These are phyloP conservation scores for Drosophila pseudoobscura DNA, from an alignment of 1,140 invertebrate genomes.

Conservation along the genomic window DNA sequence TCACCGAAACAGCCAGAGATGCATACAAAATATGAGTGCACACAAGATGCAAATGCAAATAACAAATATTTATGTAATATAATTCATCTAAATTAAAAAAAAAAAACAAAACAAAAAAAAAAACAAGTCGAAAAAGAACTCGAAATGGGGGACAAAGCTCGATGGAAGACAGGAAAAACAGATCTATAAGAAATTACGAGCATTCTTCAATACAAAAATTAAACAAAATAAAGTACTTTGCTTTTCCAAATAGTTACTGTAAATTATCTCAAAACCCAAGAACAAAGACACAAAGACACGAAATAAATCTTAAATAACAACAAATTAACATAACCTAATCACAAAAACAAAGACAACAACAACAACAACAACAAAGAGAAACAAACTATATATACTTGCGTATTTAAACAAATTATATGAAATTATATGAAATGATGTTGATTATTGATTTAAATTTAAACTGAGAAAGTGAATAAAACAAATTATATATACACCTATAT, in stretches of 20 bases:
- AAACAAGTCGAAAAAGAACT: slow-evolving; percentile 20
- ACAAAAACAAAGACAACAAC: slow-evolving; percentile 57
- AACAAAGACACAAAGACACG: slow-evolving; percentile 42
- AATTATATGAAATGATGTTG: slow-evolving; percentile 80
- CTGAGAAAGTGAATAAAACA: slow-evolving; percentile 71
- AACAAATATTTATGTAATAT: slow-evolving; percentile 79
- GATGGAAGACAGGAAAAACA: slow-evolving; percentile 41
- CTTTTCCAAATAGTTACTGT: slow-evolving; percentile 77
- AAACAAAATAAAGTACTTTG: slow-evolving; percentile 51
- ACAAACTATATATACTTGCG: slow-evolving; percentile 77
- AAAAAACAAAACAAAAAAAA: background rate
- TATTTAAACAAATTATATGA: slow-evolving; percentile 77
- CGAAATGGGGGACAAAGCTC: slow-evolving; percentile 4
- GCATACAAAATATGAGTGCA: slow-evolving; percentile 27
- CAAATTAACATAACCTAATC: slow-evolving; percentile 42
- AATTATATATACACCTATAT: slow-evolving; percentile 69
- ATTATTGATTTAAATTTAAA: slow-evolving; percentile 80
- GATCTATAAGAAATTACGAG: slow-evolving; percentile 62
- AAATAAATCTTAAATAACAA: slow-evolving; percentile 34
- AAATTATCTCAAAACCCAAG: slow-evolving; percentile 64
- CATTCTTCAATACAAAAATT: slow-evolving; percentile 64
- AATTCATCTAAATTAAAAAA: slow-evolving; percentile 72
- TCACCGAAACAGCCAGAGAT: slow-evolving; percentile 47
- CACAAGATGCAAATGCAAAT: slow-evolving; percentile 34
- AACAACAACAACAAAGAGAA: slow-evolving; percentile 58